Evolutionary conservation across 2,888 invertebrate species (phyloP).

Genomic region (Lathronympha strigana): DNA sequence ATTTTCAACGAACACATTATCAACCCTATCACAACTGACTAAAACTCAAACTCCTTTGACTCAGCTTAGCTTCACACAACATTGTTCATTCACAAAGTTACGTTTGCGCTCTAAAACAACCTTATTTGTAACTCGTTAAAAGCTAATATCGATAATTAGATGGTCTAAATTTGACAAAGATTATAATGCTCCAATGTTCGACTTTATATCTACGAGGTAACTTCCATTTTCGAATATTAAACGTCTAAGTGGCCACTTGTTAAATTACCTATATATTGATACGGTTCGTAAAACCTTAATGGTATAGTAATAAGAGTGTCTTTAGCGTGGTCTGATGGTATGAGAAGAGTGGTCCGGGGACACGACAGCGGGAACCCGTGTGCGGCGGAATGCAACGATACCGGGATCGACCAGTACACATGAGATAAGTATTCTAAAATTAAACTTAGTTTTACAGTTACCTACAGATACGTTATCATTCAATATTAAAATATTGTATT

Average conservation of each 20-base stretch:
- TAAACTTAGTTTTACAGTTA: too few relatives aligned
- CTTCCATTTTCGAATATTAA: conserved; percentile 43
- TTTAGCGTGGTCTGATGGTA: conserved; percentile 41
- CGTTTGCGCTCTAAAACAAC: conserved; percentile 11
- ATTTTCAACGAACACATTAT: not conserved
- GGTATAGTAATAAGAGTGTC: not conserved
- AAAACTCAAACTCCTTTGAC: conserved; percentile 10
- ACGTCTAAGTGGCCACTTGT: conserved; percentile 29
- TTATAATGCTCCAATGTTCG: conserved; percentile 47
- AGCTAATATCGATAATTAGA: conserved; percentile 20
- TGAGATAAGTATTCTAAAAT: conserved; percentile 50
- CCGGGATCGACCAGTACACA: conserved; percentile 55
- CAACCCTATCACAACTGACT: not conserved
- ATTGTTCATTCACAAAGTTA: conserved; percentile 20
- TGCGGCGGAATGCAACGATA: conserved; percentile 78
- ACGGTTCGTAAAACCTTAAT: not conserved
- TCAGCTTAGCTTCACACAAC: not conserved
- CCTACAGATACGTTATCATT: too few relatives aligned
- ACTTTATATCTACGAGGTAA: conserved; percentile 47
- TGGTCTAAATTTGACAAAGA: conserved; percentile 1
- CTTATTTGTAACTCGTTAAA: conserved; percentile 18
- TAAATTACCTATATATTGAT: conserved; percentile 16
- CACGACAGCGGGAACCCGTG: conserved; percentile 72
- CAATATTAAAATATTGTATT: too few relatives aligned
- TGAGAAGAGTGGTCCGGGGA: conserved; percentile 49